Conservation (phyloP, 1,140 invertebrate genomes). For the Phortica variegata region DNA sequence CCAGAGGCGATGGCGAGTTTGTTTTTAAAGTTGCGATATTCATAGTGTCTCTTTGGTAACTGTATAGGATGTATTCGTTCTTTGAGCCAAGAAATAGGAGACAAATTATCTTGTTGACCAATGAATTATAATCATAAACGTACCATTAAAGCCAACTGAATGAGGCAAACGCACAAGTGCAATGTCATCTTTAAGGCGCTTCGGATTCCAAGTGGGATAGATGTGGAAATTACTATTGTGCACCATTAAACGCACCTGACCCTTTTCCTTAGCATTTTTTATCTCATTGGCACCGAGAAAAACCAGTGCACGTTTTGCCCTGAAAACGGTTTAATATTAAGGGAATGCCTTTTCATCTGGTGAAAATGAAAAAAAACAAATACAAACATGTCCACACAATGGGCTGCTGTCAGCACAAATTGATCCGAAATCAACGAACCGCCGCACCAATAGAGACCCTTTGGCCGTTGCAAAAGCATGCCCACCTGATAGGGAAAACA, state of each 20-base stretch:
- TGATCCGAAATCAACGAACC: conserved; percentile 62
- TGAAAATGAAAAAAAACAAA: background rate
- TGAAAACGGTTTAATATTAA: conserved; percentile 5
- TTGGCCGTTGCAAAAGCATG: conserved; percentile 46
- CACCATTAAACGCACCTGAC: conserved; percentile 48
- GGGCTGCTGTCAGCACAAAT: conserved; percentile 64
- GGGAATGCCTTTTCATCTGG: background rate
- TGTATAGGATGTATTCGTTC: conserved; percentile 58
- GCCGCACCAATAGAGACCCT: conserved; percentile 60
- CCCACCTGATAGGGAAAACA: conserved; percentile 56
- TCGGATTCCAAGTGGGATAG: conserved; percentile 59
- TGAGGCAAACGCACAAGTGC: conserved; percentile 60
- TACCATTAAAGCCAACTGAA: conserved; percentile 59
- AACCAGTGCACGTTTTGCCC: conserved; percentile 50
- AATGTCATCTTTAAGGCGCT: conserved; percentile 60
- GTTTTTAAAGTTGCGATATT: conserved; percentile 53
- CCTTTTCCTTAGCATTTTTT: conserved; percentile 52
- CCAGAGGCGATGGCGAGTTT: conserved; percentile 57
- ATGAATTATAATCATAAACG: no score
- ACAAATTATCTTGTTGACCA: no score
- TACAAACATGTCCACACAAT: conserved; percentile 58
- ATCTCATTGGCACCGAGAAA: conserved; percentile 60
- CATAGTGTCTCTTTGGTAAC: conserved; percentile 55
- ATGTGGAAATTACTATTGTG: conserved; percentile 55
- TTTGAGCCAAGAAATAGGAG: conserved; percentile 35